phyloP scores from a whole-genome alignment of 2,888 invertebrate genomes.

The Taenaris catops region DNA sequence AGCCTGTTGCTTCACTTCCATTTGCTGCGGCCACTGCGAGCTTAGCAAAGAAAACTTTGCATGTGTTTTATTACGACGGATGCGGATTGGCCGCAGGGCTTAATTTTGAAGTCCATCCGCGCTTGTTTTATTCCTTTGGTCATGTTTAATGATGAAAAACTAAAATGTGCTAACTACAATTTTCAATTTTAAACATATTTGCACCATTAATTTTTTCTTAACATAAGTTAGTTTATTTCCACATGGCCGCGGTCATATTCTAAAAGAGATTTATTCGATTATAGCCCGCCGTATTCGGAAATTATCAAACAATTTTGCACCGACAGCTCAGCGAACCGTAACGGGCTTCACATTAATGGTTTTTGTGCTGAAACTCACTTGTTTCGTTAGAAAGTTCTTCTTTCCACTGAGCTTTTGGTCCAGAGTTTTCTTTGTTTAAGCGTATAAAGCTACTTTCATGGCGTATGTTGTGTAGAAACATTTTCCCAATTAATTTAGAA shows the following conservation, averaged over 20 bases:
- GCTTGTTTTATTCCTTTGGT: slow-evolving; percentile 27
- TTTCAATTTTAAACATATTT: too few relatives aligned
- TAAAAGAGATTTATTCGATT: slow-evolving; percentile 64
- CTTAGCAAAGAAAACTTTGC: slow-evolving; percentile 78
- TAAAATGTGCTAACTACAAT: slow-evolving; percentile 1
- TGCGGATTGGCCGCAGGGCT: slow-evolving; percentile 60
- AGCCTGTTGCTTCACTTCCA: slow-evolving; percentile 77
- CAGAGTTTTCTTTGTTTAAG: slow-evolving; percentile 6
- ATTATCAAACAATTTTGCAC: slow-evolving; percentile 74
- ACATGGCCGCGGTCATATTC: slow-evolving; percentile 22
- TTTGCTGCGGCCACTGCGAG: slow-evolving; percentile 60
- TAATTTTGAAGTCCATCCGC: slow-evolving; percentile 61
- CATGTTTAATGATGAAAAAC: slow-evolving; percentile 5
- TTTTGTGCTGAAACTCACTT: slow-evolving; percentile 63
- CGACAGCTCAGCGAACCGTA: slow-evolving; percentile 67
- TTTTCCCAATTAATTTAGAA: neutral
- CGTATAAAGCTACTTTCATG: slow-evolving; percentile 5
- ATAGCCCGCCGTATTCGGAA: slow-evolving; percentile 70
- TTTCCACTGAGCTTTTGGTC: slow-evolving; percentile 7
- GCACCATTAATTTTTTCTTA: too few relatives aligned
- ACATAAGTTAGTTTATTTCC: too few relatives aligned
- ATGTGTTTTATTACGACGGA: slow-evolving; percentile 78
- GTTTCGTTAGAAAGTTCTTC: slow-evolving; percentile 36
- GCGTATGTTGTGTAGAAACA: slow-evolving; percentile 1
- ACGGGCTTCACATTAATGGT: slow-evolving; percentile 68